Evolutionary conservation across 2,797 vertebrate species (phyloP), one percentile per base, ranked within the genome.

Genomic region (Myripristis jacobus): DNA sequence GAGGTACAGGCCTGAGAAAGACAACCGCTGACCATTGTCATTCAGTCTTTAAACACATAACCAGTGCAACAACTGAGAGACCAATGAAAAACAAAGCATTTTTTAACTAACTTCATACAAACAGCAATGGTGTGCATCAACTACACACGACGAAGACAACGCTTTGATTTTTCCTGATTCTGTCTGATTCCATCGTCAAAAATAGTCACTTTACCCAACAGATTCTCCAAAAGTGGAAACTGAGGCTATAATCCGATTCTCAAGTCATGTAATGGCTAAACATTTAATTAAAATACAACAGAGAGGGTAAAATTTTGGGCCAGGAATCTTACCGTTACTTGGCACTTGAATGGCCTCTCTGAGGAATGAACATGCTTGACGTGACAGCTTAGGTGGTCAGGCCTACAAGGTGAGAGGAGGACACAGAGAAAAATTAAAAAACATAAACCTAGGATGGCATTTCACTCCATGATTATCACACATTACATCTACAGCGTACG

Each of bases 261-360:
- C 34, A 29, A 29, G 27, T 6, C 6, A n/a, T n/a, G n/a, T n/a
- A n/a, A n/a, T n/a, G n/a, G 10, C 11, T 38, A 12, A 41, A 31
- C 16, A 43, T 46, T 8, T 18, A 44, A 27, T 10, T 15, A 52
- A 54, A 29, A 27, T 29, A 48, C 19, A 52, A 44, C 25, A 25
- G 29, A 57, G 15, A 19, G 16, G 12, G 53, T 1, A 10, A 24
- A 8, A 51, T 34, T 21, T 46, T 0, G 4, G 48, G 29, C 43
- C 3, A 36, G 24, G 31, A 50, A 16, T 60, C 92, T 93, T 95
- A 96, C 94, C 93, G 96, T 97, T 94, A 98, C 97, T 98, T 98
- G 97, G 96, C 97, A 98, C 96, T 98, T 98, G 94, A 98, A 98
- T 87, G 97, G 97, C 92, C 97, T 95, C 94, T 98, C 97, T 93